Base-by-base conservation (phyloP, 2,797 vertebrate species). In the Chaunax sp. region DNA sequence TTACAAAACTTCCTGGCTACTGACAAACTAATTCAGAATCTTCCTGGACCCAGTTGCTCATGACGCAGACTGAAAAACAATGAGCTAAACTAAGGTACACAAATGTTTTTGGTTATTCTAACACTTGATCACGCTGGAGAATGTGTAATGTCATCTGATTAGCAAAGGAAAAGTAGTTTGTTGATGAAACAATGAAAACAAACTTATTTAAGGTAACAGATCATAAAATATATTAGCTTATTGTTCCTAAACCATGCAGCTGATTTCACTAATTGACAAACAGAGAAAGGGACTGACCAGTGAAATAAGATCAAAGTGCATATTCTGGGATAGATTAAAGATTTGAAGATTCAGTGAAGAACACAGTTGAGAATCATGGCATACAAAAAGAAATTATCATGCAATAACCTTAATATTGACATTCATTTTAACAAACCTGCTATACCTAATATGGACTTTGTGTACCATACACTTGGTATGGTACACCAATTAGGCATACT, bases 91-190 rank as follows among this genome's bases (percentile, higher is more conserved):
- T 47, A n/a, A n/a, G n/a, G n/a, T n/a, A n/a, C n/a, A n/a, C n/a
- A n/a, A n/a, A n/a, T n/a, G n/a, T n/a, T n/a, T n/a, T n/a, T n/a
- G n/a, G n/a, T n/a, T n/a, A n/a, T n/a, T n/a, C n/a, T n/a, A n/a
- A n/a, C n/a, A 75, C 76, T 77, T 69, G 43, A 72, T 82, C 62
- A 79, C 63, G 33, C 44, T 38, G 43, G 61, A 67, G 56, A 85
- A 72, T 58, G 33, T 59, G 58, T 64, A 75, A 81, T 74, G 62
- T 64, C 46, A 76, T 76, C 60, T 56, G 55, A 85, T 78, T 70
- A 80, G 45, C 49, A 16, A 22, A 26, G 47, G 35, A 72, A 77
- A 71, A 58, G 45, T 38, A 40, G 41, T 56, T 65, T 69, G 66
- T 69, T 64, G 18, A 52, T 68, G 45, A 67, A 72, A 67, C 59